phyloP scores from a whole-genome alignment of 1,140 invertebrate genomes.

The Cepaea nemoralis region DNA sequence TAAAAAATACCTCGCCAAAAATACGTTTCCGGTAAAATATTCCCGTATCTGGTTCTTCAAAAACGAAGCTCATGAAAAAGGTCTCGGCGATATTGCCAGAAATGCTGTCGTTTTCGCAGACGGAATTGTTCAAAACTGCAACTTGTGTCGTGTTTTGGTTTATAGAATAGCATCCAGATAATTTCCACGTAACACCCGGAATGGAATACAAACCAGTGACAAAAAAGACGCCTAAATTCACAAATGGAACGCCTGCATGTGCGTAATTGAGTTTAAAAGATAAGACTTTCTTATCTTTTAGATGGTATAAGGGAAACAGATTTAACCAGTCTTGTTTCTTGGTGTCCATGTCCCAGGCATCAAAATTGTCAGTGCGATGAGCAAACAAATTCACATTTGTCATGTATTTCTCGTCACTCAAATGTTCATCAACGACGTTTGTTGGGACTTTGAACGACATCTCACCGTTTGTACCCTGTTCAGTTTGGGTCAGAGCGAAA shows the following conservation, averaged over 20 bases:
- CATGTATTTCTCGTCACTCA: slow-evolving; percentile 61
- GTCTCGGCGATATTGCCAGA: slow-evolving; percentile 22
- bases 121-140: slow-evolving; percentile 23
- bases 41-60: slow-evolving; percentile 45
- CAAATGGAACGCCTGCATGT: not conserved
- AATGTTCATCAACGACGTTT: slow-evolving; percentile 57
- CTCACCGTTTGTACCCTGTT: slow-evolving; percentile 50
- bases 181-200: slow-evolving; percentile 15
- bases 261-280: slow-evolving; percentile 7
- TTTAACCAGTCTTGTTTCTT: slow-evolving; percentile 46
- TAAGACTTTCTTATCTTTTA: slow-evolving; percentile 37
- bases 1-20: slow-evolving; percentile 61
- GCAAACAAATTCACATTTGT: slow-evolving; percentile 4
- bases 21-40: slow-evolving; percentile 53
- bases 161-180: slow-evolving; percentile 51
- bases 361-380: slow-evolving; percentile 53
- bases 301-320: slow-evolving; percentile 52
- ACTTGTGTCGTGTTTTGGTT: slow-evolving; percentile 41
- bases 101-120: slow-evolving; percentile 13
- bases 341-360: not conserved
- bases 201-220: not conserved
- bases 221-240: slow-evolving; percentile 20
- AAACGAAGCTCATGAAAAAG: slow-evolving; percentile 52
- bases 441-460: slow-evolving; percentile 55
- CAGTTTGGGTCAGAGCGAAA: slow-evolving; percentile 61